phyloP scores from a whole-genome alignment of 1,140 invertebrate genomes.

The Sycophaga agraensis region DNA sequence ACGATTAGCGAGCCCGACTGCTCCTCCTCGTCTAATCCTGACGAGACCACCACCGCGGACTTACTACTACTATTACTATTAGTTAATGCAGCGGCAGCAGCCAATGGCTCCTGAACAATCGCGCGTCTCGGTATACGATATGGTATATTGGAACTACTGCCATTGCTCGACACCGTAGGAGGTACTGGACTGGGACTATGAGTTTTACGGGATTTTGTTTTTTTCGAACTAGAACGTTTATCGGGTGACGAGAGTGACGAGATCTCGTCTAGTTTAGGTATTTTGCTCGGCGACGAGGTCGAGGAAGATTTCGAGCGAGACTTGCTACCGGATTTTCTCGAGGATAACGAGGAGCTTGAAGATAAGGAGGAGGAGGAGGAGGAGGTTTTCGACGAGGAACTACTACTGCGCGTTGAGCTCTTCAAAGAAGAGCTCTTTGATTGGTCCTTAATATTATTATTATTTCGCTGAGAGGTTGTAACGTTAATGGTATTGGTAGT shows the following conservation, averaged over 20 bases:
- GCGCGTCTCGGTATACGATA: constrained; percentile 53
- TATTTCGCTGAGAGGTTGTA: constrained; percentile 28
- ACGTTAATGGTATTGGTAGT: neutral
- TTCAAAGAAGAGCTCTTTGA: constrained; percentile 29
- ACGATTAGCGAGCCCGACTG: constrained; percentile 53
- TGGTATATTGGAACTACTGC: neutral
- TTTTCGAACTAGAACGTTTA: constrained; percentile 39
- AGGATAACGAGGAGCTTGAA: constrained; percentile 44
- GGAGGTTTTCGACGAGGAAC: constrained; percentile 39
- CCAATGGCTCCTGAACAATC: constrained; percentile 24
- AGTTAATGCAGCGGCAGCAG: neutral
- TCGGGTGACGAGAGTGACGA: neutral
- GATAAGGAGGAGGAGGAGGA: no score
- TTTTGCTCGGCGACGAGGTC: constrained; percentile 41
- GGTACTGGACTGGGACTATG: constrained; percentile 51
- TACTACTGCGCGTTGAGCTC: constrained; percentile 32
- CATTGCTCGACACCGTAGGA: neutral
- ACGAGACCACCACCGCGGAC: neutral
- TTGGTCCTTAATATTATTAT: constrained; percentile 22
- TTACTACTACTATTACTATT: constrained; percentile 5
- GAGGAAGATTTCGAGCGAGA: constrained; percentile 48
- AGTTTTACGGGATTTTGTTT: constrained; percentile 45
- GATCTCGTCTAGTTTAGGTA: constrained; percentile 43
- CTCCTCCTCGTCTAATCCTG: constrained; percentile 45
- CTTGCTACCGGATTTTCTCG: constrained; percentile 49